Percentiles rank a stretch among this genome's conserved stretches.
Evolutionary conservation across 2,888 invertebrate genomes (phyloP).

Genomic region (Actias luna): DNA sequence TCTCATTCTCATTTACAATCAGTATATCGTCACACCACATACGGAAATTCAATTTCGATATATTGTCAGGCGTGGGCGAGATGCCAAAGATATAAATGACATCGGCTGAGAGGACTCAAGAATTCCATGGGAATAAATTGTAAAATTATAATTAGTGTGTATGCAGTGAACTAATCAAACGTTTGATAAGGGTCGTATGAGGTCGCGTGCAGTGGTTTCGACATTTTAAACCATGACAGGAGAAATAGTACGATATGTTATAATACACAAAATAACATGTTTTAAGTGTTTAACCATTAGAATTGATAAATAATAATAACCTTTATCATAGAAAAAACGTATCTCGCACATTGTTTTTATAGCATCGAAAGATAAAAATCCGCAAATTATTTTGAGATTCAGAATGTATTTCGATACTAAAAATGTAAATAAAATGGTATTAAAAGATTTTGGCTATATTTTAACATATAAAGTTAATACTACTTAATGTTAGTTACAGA

Average conservation of each 20-base stretch:
- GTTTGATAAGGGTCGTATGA: slow-evolving; percentile 75
- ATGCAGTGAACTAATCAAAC: slow-evolving; percentile 75
- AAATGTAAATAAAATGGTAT: too few relatives aligned
- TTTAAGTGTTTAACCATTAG: neutral
- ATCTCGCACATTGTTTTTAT: too few relatives aligned
- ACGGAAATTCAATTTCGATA: slow-evolving; percentile 58
- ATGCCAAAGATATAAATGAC: slow-evolving; percentile 54
- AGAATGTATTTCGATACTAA: too few relatives aligned
- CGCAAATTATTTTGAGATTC: too few relatives aligned
- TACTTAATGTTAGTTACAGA: neutral
- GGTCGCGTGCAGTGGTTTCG: slow-evolving; percentile 57
- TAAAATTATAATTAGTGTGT: slow-evolving; percentile 68
- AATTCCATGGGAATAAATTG: slow-evolving; percentile 51
- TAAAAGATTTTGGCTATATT: neutral
- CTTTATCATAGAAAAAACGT: neutral
- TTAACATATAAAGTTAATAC: neutral
- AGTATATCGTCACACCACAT: slow-evolving; percentile 52
- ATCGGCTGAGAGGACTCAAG: slow-evolving; percentile 44
- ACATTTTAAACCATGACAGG: slow-evolving; percentile 38
- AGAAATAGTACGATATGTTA: slow-evolving; percentile 11
- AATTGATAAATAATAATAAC: neutral
- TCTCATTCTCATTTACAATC: slow-evolving; percentile 45
- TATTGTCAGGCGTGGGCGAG: slow-evolving; percentile 53
- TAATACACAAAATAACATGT: neutral
- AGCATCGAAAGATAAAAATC: too few relatives aligned